These are phyloP conservation scores for Armadillidium nasatum DNA, from an alignment of 1,140 invertebrate species.

Conservation along the genomic window DNA sequence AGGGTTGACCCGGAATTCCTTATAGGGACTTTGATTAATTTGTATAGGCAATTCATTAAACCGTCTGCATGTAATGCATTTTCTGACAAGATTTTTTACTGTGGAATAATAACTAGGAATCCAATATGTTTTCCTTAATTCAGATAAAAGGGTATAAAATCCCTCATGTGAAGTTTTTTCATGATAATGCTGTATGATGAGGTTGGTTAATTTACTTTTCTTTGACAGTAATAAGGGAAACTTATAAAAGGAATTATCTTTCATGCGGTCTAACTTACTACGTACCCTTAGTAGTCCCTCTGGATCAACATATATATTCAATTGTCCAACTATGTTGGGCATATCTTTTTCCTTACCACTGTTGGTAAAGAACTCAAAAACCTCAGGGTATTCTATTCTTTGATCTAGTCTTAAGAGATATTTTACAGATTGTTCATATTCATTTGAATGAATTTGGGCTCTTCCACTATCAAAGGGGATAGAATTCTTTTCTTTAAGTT, in stretches of 20 bases:
- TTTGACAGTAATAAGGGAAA: neutral
- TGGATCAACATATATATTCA: neutral
- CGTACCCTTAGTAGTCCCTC: neutral
- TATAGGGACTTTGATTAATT: slow-evolving; percentile 14
- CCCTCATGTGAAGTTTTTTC: neutral
- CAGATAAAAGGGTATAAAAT: neutral
- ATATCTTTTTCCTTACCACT: neutral
- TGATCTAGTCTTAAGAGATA: neutral
- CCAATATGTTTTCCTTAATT: neutral
- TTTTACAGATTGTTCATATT: no score
- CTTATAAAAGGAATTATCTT: neutral
- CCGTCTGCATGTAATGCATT: neutral
- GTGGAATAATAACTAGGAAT: neutral
- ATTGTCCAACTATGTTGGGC: neutral
- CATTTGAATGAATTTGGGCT: no score
- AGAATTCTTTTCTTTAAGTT: no score
- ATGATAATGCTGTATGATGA: neutral
- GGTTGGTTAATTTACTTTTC: neutral
- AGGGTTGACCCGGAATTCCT: neutral
- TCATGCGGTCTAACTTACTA: neutral
- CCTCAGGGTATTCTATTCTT: neutral
- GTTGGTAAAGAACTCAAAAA: neutral
- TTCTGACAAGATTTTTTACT: neutral
- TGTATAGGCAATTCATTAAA: slow-evolving; percentile 8
- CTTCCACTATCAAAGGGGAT: no score